A percentile compares a stretch with the other conserved stretches of the same genome.
phyloP scores from a whole-genome alignment of 2,113 vertebrate species.

The Elachura formosa region DNA sequence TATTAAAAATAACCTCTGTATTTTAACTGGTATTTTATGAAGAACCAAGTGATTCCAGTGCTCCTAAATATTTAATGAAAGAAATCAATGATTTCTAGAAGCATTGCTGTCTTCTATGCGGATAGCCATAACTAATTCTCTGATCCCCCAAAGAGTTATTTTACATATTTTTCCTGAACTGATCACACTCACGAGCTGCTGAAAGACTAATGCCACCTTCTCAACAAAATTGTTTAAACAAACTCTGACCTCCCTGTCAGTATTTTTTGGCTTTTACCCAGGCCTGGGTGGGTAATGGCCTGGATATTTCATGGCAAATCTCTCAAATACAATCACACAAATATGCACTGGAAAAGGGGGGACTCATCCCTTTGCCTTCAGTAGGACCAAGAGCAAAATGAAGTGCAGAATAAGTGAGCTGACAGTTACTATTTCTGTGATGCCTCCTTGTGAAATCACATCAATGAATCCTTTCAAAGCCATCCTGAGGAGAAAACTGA shows the following conservation, averaged over 20 bases:
- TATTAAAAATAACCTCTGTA: constrained; percentile 18
- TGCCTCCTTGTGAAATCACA: background rate
- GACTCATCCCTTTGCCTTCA: background rate
- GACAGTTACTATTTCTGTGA: constrained; percentile 33
- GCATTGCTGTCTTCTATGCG: background rate
- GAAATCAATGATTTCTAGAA: constrained; percentile 10
- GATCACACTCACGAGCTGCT: background rate
- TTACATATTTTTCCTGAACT: background rate
- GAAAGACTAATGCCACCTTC: background rate
- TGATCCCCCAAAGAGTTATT: background rate
- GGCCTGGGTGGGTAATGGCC: background rate
- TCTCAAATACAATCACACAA: background rate
- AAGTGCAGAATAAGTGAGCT: background rate
- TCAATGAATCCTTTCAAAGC: background rate
- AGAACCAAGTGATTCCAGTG: constrained; percentile 20
- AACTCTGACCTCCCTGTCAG: background rate
- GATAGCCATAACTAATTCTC: background rate
- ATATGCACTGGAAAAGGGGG: background rate
- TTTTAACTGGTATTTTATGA: background rate
- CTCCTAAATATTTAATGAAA: constrained; percentile 36
- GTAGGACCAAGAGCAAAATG: background rate
- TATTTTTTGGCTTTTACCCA: background rate
- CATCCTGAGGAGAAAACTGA: background rate
- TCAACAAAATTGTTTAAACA: background rate
- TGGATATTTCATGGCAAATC: constrained; percentile 21